Conservation (phyloP, 1,140 invertebrate genomes). For the Lamellibrachia luymesi region DNA sequence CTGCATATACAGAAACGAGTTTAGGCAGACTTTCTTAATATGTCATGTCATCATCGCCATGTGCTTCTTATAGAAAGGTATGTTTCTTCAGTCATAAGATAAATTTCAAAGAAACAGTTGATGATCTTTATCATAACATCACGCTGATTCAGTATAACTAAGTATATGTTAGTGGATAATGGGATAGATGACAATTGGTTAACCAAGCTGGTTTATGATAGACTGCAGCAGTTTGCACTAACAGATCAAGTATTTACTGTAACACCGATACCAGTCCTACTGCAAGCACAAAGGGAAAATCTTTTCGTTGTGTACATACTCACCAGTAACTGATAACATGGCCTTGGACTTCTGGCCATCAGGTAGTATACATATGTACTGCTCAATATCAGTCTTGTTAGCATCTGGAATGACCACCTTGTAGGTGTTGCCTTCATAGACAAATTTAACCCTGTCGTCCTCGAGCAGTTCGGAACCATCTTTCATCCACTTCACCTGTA, state of each 20-base stretch:
- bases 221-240: too few species aligned
- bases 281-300: background rate
- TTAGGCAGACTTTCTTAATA: background rate
- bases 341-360: slow-evolving; percentile 13
- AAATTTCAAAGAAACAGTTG: background rate
- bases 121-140: background rate
- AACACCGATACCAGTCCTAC: background rate
- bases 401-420: slow-evolving; percentile 21
- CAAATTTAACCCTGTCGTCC: slow-evolving; percentile 19
- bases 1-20: background rate
- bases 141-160: background rate
- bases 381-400: slow-evolving; percentile 17
- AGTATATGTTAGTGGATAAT: background rate
- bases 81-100: background rate
- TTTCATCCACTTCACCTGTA: slow-evolving; percentile 53
- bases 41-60: background rate
- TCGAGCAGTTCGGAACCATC: slow-evolving; percentile 47
- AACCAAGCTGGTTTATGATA: background rate
- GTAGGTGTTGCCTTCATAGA: slow-evolving; percentile 19
- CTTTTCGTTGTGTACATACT: background rate
- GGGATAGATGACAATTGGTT: background rate
- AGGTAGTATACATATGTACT: slow-evolving; percentile 25
- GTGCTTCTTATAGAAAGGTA: background rate
- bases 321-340: slow-evolving; percentile 14
- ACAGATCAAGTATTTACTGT: background rate